Percentiles rank a stretch among this genome's conserved stretches.
Conservation (phyloP, 1,140 invertebrate genomes). For the Anastatus disparis region DNA sequence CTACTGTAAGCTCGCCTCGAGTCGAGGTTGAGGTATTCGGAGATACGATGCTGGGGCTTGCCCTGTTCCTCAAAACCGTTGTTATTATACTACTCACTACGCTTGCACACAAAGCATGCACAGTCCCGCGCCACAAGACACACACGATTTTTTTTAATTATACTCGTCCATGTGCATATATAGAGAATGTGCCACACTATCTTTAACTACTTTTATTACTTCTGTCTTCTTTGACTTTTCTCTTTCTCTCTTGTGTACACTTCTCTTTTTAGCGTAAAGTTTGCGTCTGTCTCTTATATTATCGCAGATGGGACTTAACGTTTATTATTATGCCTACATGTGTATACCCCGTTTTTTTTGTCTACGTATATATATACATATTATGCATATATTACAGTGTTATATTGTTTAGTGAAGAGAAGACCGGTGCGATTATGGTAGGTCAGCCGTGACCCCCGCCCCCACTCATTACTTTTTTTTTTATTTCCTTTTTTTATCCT, state of each 20-base stretch:
- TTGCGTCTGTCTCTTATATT: conserved; percentile 45
- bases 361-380: conserved; percentile 52
- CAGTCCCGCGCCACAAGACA: conserved; percentile 7
- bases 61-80: conserved; percentile 58
- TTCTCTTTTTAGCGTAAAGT: too few relatives aligned
- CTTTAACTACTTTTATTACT: conserved; percentile 38
- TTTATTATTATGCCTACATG: conserved; percentile 47
- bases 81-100: conserved; percentile 67
- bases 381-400: conserved; percentile 57
- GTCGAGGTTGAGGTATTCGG: too few relatives aligned
- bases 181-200: conserved; percentile 52
- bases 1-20: conserved; percentile 56
- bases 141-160: conserved; percentile 52
- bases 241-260: too few relatives aligned
- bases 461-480: too few relatives aligned
- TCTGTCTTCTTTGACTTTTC: conserved; percentile 25
- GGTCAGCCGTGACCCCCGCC: conserved; percentile 65
- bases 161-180: conserved; percentile 63
- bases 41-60: conserved; percentile 37
- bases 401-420: conserved; percentile 64
- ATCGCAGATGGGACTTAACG: conserved; percentile 57
- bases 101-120: conserved; percentile 65
- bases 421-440: conserved; percentile 67
- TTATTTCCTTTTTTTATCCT: too few relatives aligned
- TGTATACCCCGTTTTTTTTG: conserved; percentile 45